Evolutionary conservation across 2,888 invertebrate species (phyloP).

Genomic region (Beris morrisii): DNA sequence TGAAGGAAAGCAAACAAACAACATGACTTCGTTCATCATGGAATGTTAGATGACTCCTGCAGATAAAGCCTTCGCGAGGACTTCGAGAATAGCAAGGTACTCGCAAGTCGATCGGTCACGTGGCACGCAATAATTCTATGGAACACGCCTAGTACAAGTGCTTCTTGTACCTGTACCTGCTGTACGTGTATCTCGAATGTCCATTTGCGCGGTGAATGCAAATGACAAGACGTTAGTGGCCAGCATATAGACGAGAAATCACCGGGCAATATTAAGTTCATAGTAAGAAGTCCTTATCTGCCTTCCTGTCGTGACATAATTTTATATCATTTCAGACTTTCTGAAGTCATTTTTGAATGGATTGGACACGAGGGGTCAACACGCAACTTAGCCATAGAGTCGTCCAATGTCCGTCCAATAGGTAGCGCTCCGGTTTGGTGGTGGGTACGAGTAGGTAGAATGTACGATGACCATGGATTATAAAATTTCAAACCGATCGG

Average conservation of each 20-base stretch:
- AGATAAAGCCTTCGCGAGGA: constrained; percentile 30
- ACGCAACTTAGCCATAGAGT: constrained; percentile 41
- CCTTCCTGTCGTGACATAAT: constrained; percentile 57
- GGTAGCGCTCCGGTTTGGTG: background rate
- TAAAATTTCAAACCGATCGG: constrained; percentile 30
- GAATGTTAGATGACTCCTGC: constrained; percentile 37
- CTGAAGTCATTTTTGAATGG: constrained; percentile 39
- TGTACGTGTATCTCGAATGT: background rate
- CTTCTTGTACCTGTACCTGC: background rate
- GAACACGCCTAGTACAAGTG: background rate
- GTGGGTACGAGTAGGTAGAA: background rate
- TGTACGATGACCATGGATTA: background rate
- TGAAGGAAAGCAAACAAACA: constrained; percentile 32
- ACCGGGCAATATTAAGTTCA: constrained; percentile 24
- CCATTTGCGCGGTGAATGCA: constrained; percentile 32
- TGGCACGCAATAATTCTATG: constrained; percentile 35
- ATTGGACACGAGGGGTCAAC: constrained; percentile 36
- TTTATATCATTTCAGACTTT: constrained; percentile 50
- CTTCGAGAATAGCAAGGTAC: background rate
- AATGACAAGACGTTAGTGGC: constrained; percentile 30
- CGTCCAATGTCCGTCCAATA: constrained; percentile 11
- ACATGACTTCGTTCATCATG: constrained; percentile 37
- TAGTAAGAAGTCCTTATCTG: constrained; percentile 51
- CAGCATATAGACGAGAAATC: constrained; percentile 21
- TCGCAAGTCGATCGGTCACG: constrained; percentile 35